Evolutionary conservation across 2,113 vertebrate genomes (phyloP), one percentile per base, ranked within the genome.

Genomic region (Loxodonta africana): DNA sequence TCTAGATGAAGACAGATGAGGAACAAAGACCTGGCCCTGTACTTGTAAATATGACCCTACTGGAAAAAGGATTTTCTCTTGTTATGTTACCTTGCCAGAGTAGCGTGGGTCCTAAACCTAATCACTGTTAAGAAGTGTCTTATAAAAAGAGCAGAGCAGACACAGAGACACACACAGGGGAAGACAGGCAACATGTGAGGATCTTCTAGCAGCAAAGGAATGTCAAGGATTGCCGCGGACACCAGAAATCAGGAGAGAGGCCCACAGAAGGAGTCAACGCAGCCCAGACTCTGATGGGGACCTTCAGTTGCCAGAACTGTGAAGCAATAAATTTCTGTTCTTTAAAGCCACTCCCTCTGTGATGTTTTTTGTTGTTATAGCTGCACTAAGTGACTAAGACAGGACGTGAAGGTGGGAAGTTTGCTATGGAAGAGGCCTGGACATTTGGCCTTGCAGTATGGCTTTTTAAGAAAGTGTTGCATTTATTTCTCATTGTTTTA

Each of bases 401-500:
- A 48, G 44, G 46, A 12, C 14, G 44, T 25, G 73, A 76, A 41
- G 41, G 41, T 46, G 74, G 26, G 21, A 8, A 48, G 23, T 15
- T 14, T 0, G 20, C 81, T 65, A 1, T 80, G 57, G 46, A 69
- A 26, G 30, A 62, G 63, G 28, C 51, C 71, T 71, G 77, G 20
- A 84, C 71, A 20, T 21, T 28, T 26, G 33, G 15, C 63, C 21
- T 48, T 25, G 11, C 6, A 44, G 14, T n/a, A 6, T 28, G 41
- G 44, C 21, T 37, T 89, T 93, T 44, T 18, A 48, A 73, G 69
- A 86, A 82, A 87, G 46, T 18, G 41, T 10, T 63, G 44, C n/a
- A 30, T 94, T 93, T 87, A 65, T 83, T 85, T 78, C 83, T 85
- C 48, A 57, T 77, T 18, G 69, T 84, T 93, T 92, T 92, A 63